Base-by-base conservation (phyloP, 2,888 invertebrate species). In the Prosapia bicincta region DNA sequence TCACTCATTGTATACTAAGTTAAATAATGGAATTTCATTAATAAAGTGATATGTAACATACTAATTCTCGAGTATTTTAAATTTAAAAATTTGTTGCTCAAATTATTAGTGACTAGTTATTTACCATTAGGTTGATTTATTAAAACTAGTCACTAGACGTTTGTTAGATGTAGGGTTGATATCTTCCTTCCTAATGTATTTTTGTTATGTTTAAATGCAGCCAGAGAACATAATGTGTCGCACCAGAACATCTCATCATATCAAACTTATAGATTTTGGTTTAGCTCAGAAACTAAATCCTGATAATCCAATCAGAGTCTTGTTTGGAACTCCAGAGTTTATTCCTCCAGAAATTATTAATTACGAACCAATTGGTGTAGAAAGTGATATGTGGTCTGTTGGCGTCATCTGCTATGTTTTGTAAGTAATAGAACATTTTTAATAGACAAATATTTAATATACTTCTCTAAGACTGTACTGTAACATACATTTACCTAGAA, bases 161-260 rank as follows among this genome's bases (percentile, higher is more conserved):
- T n/a, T n/a, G n/a, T n/a, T n/a, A 66, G 15, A n/a, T 66, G 24
- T 72, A 26, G 15, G n/a, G 9, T 15, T 66, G 20, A 15, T 54
- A 54, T 65, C 71, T 23, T 73, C 3, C 26, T 68, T 77, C 69
- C 79, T n/a, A n/a, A n/a, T n/a, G n/a, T n/a, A n/a, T n/a, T 38
- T 38, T 9, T 38, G 9, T 10, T 38, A 10, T 38, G 38, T 38
- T 38, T 15, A 38, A 54, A 2, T 85, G 66, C 85, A 92, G 89
- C 97, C 98, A 0, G 98, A 98, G 85, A 98, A 98, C 84, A 96
- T 98, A 73, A 92, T 98, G 88, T 98, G 97, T 85, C 89, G 93
- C 72, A 93, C 93, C 3, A 88, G 93, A 77, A 93, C 93, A 65
- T 95, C 95, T 10, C 90, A 96, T 86, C 90, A 90, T 83, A 93